These are phyloP conservation scores for Crypturellus undulatus DNA, from an alignment of 2,113 vertebrate genomes.

Conservation along the genomic window DNA sequence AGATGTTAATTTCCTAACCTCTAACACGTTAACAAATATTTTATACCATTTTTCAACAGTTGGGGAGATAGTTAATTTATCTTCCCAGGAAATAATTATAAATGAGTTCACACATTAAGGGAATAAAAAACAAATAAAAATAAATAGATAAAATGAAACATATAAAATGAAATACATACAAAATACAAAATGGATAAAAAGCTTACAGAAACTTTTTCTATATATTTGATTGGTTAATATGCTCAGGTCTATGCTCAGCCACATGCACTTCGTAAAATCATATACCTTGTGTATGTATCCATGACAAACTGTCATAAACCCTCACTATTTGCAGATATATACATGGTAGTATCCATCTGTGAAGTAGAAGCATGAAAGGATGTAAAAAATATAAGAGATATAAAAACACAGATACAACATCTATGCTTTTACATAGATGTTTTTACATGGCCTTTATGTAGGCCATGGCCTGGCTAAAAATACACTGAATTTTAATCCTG, in stretches of 20 bases:
- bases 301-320: not conserved
- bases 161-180: not conserved
- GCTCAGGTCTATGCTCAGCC: not conserved
- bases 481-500: slow-evolving; percentile 85
- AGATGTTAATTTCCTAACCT: not conserved
- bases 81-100: not conserved
- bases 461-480: slow-evolving; percentile 80
- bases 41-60: not conserved
- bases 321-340: not conserved
- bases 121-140: not conserved
- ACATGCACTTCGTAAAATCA: not conserved
- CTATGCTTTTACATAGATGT: too few relatives aligned
- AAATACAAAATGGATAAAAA: not conserved
- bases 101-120: not conserved
- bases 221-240: not conserved
- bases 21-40: not conserved
- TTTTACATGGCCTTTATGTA: slow-evolving; percentile 73
- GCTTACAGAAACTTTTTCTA: not conserved
- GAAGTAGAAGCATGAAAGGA: slow-evolving; percentile 17
- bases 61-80: not conserved
- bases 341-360: not conserved
- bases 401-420: slow-evolving; percentile 3
- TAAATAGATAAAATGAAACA: not conserved
- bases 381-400: not conserved
- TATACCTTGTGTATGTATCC: not conserved